phyloP scores from a whole-genome alignment of 2,113 vertebrate species.

The Synchiropus splendidus region DNA sequence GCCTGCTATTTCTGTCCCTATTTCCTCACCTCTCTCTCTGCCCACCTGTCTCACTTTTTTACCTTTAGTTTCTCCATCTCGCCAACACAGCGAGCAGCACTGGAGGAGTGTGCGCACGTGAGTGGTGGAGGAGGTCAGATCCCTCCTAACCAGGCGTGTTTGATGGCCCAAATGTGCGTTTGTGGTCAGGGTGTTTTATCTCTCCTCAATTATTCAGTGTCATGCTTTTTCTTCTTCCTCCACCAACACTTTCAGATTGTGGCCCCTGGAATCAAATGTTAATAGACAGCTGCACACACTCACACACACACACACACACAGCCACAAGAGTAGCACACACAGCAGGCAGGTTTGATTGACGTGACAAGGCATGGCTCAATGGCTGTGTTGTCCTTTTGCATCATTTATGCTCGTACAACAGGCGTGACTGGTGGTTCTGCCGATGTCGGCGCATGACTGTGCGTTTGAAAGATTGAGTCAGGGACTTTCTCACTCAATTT shows the following conservation, averaged over 20 bases:
- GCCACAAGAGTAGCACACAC: slow-evolving; percentile 10
- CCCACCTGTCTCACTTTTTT: slow-evolving; percentile 24
- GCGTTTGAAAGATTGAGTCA: slow-evolving; percentile 18
- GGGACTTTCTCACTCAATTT: slow-evolving; percentile 25
- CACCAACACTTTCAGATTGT: slow-evolving; percentile 51
- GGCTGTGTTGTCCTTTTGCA: slow-evolving; percentile 30
- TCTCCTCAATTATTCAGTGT: slow-evolving; percentile 49
- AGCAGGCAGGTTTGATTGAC: slow-evolving; percentile 27
- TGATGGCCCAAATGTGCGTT: slow-evolving; percentile 31
- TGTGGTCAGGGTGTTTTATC: slow-evolving; percentile 36
- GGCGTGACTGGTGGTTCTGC: slow-evolving; percentile 21
- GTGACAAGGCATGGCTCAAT: slow-evolving; percentile 13
- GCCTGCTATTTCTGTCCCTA: slow-evolving; percentile 32
- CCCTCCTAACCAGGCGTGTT: slow-evolving; percentile 48
- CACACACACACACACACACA: neutral
- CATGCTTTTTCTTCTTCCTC: slow-evolving; percentile 34
- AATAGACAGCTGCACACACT: slow-evolving; percentile 25
- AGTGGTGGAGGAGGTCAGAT: slow-evolving; percentile 50
- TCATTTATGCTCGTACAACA: slow-evolving; percentile 33
- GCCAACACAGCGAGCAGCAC: slow-evolving; percentile 18
- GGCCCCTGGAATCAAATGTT: slow-evolving; percentile 55
- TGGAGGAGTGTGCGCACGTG: slow-evolving; percentile 33
- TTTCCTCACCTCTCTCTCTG: slow-evolving; percentile 14
- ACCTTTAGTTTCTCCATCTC: slow-evolving; percentile 6
- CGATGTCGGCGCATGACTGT: slow-evolving; percentile 12